Percentiles rank a stretch among this genome's conserved stretches.
Conservation (phyloP, 2,113 vertebrate species). For the Clarias batrachus region DNA sequence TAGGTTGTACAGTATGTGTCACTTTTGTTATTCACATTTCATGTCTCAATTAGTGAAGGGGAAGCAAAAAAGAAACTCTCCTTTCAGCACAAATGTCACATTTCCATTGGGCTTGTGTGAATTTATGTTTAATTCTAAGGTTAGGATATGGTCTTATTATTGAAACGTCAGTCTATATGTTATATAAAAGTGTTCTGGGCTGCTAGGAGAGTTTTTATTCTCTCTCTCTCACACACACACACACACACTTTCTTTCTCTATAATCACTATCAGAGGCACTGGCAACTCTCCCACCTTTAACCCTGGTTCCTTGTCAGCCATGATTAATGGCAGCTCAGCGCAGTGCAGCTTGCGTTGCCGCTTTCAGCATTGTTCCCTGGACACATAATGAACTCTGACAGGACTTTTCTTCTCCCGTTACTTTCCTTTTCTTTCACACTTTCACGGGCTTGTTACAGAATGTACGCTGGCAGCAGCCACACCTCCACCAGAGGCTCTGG, state of each 20-base stretch:
- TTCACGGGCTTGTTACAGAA: conserved; percentile 34
- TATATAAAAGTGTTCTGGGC: conserved; percentile 24
- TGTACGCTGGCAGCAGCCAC: conserved; percentile 55
- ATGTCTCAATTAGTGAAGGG: neutral
- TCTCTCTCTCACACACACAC: neutral
- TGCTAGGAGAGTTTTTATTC: conserved; percentile 20
- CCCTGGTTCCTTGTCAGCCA: conserved; percentile 79
- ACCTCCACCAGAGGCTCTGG: conserved; percentile 42
- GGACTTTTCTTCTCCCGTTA: conserved; percentile 76
- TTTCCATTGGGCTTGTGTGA: neutral
- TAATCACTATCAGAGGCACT: conserved; percentile 77
- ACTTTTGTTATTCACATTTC: conserved; percentile 2
- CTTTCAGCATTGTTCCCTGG: conserved; percentile 82
- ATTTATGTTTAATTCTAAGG: conserved; percentile 12
- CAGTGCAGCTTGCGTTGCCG: conserved; percentile 74
- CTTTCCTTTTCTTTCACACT: conserved; percentile 54
- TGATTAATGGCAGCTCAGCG: conserved; percentile 79
- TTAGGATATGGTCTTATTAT: conserved; percentile 38
- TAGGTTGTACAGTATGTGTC: neutral
- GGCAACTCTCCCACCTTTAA: conserved; percentile 68
- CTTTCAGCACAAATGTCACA: neutral
- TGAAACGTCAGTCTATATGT: conserved; percentile 25
- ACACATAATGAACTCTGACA: conserved; percentile 83
- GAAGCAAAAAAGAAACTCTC: neutral
- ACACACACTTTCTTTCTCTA: conserved; percentile 21